These are phyloP conservation scores for Phoronis australis DNA, from an alignment of 2,888 invertebrate species.

Conservation along the genomic window DNA sequence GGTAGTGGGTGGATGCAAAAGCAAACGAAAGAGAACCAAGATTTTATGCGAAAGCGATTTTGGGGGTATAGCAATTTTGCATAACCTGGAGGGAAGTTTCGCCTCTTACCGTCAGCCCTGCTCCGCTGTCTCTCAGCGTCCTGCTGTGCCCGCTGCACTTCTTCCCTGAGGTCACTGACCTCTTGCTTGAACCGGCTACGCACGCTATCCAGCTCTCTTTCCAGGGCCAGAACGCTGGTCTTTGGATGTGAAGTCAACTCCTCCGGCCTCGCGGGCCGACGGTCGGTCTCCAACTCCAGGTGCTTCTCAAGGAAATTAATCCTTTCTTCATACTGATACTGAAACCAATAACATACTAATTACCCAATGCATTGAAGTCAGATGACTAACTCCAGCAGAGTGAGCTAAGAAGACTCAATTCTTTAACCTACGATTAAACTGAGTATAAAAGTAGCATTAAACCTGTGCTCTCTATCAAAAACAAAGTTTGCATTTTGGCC, in stretches of 20 bases:
- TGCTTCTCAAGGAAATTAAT: conserved; percentile 40
- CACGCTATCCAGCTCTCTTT: conserved; percentile 41
- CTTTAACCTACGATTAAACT: too few relatives aligned
- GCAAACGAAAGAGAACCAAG: neutral
- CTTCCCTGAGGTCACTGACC: conserved; percentile 32
- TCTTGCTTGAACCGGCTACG: conserved; percentile 33
- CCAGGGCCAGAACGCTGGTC: conserved; percentile 36
- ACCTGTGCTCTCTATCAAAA: too few relatives aligned
- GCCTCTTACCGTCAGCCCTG: conserved; percentile 18
- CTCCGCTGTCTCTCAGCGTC: conserved; percentile 12
- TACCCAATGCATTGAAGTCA: too few relatives aligned
- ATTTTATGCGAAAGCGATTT: neutral
- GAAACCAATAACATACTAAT: too few relatives aligned
- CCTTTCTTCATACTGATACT: conserved; percentile 47
- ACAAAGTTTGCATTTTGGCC: too few relatives aligned
- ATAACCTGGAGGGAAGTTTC: neutral
- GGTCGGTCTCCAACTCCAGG: conserved; percentile 31
- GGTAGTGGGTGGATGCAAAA: neutral
- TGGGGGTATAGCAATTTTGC: neutral
- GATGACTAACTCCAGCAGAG: too few relatives aligned
- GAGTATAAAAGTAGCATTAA: too few relatives aligned
- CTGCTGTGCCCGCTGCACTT: conserved; percentile 26
- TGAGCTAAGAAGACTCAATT: too few relatives aligned
- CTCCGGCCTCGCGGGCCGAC: conserved; percentile 16
- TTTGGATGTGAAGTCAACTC: conserved; percentile 31